Evolutionary conservation across 37 sponge, comb jelly and placozoan species (phyloP).

Genomic region (Ianthella basta): DNA sequence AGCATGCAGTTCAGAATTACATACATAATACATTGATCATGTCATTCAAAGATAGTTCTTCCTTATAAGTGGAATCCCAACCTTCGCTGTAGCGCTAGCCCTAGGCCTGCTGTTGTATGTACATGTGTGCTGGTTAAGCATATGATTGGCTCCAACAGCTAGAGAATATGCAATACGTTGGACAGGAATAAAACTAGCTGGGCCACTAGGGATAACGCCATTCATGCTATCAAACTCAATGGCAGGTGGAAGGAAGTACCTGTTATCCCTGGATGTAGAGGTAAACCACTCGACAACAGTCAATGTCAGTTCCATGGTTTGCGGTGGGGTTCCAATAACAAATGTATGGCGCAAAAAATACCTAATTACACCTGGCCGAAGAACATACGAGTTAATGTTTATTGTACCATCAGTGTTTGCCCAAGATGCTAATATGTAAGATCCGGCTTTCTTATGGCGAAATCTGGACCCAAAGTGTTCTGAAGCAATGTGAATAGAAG

Average conservation of each 20-base stretch:
- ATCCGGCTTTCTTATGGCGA: background rate
- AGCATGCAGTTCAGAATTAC: no score
- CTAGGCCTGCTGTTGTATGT: no score
- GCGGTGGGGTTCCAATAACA: background rate
- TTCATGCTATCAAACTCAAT: background rate
- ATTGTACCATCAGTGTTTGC: slow-evolving; percentile 3
- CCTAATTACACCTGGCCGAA: background rate
- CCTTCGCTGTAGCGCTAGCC: background rate
- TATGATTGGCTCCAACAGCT: slow-evolving; percentile 4
- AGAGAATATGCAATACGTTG: slow-evolving; percentile 7
- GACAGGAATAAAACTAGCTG: slow-evolving; percentile 9
- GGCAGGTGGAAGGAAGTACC: background rate
- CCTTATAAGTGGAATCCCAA: slow-evolving; percentile 18
- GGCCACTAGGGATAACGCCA: slow-evolving; percentile 5
- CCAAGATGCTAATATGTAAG: slow-evolving; percentile 2
- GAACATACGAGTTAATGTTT: background rate
- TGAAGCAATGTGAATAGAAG: slow-evolving; percentile 9
- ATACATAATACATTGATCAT: background rate
- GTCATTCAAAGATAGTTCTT: background rate
- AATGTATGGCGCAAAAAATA: slow-evolving; percentile 3
- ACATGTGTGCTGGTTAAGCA: background rate
- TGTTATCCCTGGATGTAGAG: background rate
- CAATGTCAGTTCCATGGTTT: background rate
- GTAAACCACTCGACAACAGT: slow-evolving; percentile 13
- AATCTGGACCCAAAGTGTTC: background rate